These are phyloP conservation scores for Pygoscelis antarcticus DNA, from an alignment of 2,113 vertebrate species.

Conservation along the genomic window DNA sequence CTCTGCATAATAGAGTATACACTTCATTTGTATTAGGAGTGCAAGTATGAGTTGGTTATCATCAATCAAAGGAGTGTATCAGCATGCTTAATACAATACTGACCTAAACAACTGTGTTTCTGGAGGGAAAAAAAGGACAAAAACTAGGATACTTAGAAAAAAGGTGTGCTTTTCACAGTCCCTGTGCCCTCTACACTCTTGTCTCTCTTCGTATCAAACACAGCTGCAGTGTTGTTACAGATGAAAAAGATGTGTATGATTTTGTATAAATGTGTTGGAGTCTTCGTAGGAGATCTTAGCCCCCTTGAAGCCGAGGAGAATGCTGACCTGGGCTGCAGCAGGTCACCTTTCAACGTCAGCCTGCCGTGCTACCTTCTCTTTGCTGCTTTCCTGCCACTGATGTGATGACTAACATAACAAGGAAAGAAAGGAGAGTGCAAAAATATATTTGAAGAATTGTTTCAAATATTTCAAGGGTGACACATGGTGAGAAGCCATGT, in stretches of 20 bases:
- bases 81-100: not conserved
- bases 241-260: not conserved
- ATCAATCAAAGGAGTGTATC: not conserved
- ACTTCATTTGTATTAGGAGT: not conserved
- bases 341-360: too few relatives aligned
- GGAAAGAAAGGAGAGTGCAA: not conserved
- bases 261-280: not conserved
- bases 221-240: not conserved
- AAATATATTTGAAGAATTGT: not conserved
- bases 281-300: not conserved
- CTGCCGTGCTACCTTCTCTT: not conserved
- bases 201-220: not conserved
- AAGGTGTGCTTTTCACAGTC: not conserved
- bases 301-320: not conserved
- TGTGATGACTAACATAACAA: not conserved
- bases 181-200: not conserved
- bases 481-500: not conserved
- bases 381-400: not conserved
- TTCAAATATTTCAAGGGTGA: not conserved
- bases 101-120: not conserved
- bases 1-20: not conserved
- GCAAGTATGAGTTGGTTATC: not conserved
- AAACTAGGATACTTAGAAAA: not conserved
- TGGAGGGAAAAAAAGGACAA: not conserved
- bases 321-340: accelerated